A percentile compares a stretch with the other conserved stretches of the same genome.
These are phyloP conservation scores for Plecturocebus donacophilus DNA, from an alignment of 2,113 vertebrate genomes.

Conservation along the genomic window DNA sequence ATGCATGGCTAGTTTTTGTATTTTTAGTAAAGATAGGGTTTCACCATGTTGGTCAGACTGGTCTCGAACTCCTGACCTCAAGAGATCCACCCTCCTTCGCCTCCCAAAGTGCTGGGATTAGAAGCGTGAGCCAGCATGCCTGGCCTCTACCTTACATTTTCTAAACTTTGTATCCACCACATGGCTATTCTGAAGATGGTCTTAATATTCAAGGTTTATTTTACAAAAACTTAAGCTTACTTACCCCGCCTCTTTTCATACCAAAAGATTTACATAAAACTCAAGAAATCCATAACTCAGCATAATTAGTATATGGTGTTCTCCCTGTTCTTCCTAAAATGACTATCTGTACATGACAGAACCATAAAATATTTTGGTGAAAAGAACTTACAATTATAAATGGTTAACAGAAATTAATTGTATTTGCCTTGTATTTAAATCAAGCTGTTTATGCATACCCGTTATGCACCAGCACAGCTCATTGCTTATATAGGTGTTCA, in stretches of 20 bases:
- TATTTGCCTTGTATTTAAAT: constrained; percentile 19
- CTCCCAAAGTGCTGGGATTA: no score
- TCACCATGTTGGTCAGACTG: no score
- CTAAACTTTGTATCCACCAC: background rate
- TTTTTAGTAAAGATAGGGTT: no score
- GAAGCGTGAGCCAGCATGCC: no score
- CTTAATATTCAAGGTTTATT: constrained; percentile 40
- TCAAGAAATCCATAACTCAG: background rate
- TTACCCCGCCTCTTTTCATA: constrained; percentile 3
- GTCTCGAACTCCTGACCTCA: no score
- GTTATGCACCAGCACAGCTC: background rate
- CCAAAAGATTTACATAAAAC: constrained; percentile 21
- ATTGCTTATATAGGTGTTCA: constrained; percentile 24
- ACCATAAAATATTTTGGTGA: background rate
- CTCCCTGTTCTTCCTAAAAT: background rate
- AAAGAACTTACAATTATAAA: background rate
- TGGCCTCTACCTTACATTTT: background rate
- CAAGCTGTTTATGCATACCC: background rate
- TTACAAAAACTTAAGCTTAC: constrained; percentile 19
- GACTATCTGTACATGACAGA: background rate
- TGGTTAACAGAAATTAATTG: constrained; percentile 26
- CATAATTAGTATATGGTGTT: background rate
- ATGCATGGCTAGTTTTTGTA: no score
- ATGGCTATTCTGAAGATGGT: background rate
- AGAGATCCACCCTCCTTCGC: no score